Evolutionary conservation across 1,140 invertebrate genomes (phyloP).

Genomic region (Lethocerus indicus): DNA sequence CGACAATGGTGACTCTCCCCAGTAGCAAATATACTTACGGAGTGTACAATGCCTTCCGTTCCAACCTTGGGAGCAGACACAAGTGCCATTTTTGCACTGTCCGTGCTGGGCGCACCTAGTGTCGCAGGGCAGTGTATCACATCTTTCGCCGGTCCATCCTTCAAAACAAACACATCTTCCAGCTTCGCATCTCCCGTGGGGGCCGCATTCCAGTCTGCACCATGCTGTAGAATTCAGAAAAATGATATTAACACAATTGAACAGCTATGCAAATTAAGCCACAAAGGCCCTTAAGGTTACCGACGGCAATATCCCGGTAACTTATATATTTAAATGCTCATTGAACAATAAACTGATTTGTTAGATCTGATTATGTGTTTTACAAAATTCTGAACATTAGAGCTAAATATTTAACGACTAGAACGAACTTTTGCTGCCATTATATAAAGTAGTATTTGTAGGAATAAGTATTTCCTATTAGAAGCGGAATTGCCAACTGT

Average conservation of each 20-base stretch:
- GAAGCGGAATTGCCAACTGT: no score
- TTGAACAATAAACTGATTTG: no score
- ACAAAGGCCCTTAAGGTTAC: background rate
- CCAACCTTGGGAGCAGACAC: slow-evolving; percentile 92
- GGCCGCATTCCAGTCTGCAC: slow-evolving; percentile 80
- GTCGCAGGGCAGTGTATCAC: slow-evolving; percentile 78
- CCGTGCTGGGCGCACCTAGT: slow-evolving; percentile 86
- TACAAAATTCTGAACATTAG: no score
- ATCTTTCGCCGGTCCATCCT: slow-evolving; percentile 81
- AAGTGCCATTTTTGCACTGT: slow-evolving; percentile 92
- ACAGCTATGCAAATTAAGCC: background rate
- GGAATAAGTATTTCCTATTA: no score
- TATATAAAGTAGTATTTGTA: no score
- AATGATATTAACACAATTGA: background rate
- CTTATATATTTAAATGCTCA: no score
- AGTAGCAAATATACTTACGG: slow-evolving; percentile 48
- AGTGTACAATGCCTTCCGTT: slow-evolving; percentile 91
- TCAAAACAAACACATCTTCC: slow-evolving; percentile 74
- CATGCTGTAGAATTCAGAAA: slow-evolving; percentile 40
- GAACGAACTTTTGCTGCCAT: no score
- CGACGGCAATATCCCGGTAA: background rate
- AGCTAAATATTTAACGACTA: no score
- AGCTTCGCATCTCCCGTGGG: slow-evolving; percentile 74
- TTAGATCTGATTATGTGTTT: no score
- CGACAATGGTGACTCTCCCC: no score